A percentile compares a stretch with the other conserved stretches of the same genome.
These are phyloP conservation scores for Trogon surrucura DNA, from an alignment of 2,113 vertebrate genomes.

Conservation along the genomic window DNA sequence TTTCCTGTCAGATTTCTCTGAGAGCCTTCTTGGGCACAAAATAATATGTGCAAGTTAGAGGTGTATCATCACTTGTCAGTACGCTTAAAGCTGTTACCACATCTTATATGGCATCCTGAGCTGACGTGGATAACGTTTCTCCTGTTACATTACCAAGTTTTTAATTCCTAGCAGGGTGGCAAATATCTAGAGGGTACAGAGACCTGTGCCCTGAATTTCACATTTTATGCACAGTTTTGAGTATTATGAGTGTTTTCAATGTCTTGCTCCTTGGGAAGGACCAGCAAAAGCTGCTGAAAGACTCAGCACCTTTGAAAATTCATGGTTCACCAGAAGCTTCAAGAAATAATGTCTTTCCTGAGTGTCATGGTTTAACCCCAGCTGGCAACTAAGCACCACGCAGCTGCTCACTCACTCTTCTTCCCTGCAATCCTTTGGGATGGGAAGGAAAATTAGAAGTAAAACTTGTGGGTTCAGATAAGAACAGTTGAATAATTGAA, in stretches of 20 bases:
- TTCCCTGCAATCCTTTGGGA: too few species aligned
- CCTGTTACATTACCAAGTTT: accelerated
- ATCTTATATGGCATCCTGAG: neutral
- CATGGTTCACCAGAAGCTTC: neutral
- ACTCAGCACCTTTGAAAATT: neutral
- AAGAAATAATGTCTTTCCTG: neutral
- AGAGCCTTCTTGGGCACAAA: neutral
- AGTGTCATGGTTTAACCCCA: neutral
- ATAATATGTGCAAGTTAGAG: neutral
- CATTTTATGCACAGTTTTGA: neutral
- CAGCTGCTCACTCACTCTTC: neutral
- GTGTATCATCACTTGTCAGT: neutral
- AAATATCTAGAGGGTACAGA: neutral
- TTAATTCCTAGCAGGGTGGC: neutral
- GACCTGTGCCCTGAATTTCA: neutral
- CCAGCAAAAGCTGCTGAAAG: neutral
- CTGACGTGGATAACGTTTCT: neutral
- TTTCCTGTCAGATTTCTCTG: neutral
- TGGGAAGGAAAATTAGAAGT: too few species aligned
- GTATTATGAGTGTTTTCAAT: neutral
- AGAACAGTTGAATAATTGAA: neutral
- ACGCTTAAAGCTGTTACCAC: neutral
- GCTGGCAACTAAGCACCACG: neutral
- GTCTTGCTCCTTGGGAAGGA: neutral
- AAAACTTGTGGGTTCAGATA: too few species aligned